Evolutionary conservation across 2,797 vertebrate genomes (phyloP), one percentile per base, ranked within the genome.

Genomic region (Bovichtus diacanthus): DNA sequence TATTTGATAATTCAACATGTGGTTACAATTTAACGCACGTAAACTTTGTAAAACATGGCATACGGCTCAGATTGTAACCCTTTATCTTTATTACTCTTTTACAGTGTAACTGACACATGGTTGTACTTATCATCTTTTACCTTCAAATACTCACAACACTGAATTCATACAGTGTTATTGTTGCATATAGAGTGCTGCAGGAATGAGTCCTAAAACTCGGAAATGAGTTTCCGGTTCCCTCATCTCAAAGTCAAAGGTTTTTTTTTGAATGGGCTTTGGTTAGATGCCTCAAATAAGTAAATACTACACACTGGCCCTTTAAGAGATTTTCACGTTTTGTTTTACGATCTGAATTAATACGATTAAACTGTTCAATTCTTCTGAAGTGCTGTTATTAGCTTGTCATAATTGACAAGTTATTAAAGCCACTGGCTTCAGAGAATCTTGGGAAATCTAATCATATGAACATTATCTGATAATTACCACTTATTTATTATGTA

Each of bases 1-100:
- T 12, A 12, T 63, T 54, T 29, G 7, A 25, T 36, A 36, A 43
- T 50, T 59, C 36, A n/a, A 55, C 43, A 86, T n/a, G 10, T 72
- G 66, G 54, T 31, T 65, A 55, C n/a, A 50, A 47, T 77, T 25
- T 11, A 7, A 54, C 23, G 12, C 10, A 6, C 29, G 3, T 65
- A 10, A 31, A 8, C 31, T 56, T 46, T 49, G 6, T 54, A 10
- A 63, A 60, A 61, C 21, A 56, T 38, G 4, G 47, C 46, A 55
- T 9, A 53, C 58, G 62, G 7, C 23, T 64, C 13, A 50, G 36
- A 65, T 27, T 62, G 25, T 16, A 29, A 38, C 23, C 15, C 18
- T 25, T 49, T 21, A 31, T 31, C 31, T 8, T 31, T 31, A 31
- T 8, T 31, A 25, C 43, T 51, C 56, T 62, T 67, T 65, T 19